Percentiles rank a stretch among this genome's conserved stretches.
Conservation (phyloP, 2,113 vertebrate genomes). For the Pseudopodoces humilis region DNA sequence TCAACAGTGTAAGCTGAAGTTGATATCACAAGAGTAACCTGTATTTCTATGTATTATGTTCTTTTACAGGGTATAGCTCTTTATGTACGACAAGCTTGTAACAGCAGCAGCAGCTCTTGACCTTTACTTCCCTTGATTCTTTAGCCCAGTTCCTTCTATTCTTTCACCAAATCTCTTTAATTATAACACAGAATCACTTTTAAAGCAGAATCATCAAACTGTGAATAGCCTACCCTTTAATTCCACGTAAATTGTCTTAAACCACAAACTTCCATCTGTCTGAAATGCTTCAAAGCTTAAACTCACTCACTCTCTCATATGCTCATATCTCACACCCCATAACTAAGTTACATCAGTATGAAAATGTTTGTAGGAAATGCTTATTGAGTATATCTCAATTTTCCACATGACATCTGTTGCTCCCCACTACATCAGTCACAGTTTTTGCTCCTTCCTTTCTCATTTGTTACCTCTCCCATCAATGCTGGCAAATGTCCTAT, state of each 20-base stretch:
- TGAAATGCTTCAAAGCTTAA: conserved; percentile 45
- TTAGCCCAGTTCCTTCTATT: not conserved
- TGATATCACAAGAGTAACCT: not conserved
- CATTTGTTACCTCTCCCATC: conserved; percentile 39
- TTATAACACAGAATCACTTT: conserved; percentile 25
- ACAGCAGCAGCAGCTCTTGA: not conserved
- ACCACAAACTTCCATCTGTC: conserved; percentile 59
- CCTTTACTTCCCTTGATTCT: not conserved
- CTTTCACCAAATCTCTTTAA: conserved; percentile 25
- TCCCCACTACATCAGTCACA: conserved; percentile 49
- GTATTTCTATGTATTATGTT: not conserved
- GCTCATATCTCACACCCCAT: conserved; percentile 56
- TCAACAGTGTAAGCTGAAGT: not conserved
- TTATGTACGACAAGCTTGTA: not conserved
- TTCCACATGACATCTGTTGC: conserved; percentile 64
- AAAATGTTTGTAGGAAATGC: conserved; percentile 66
- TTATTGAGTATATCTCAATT: conserved; percentile 59
- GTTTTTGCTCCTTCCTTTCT: conserved; percentile 52
- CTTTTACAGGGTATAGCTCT: not conserved
- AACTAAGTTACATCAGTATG: conserved; percentile 52
- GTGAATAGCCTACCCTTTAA: conserved; percentile 51
- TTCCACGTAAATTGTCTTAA: conserved; percentile 52
- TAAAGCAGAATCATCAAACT: conserved; percentile 51
- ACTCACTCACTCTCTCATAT: conserved; percentile 51
- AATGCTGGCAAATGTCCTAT: not conserved